Evolutionary conservation across 2,113 vertebrate species (phyloP).

Genomic region (Thalassarche chlororhynchos): DNA sequence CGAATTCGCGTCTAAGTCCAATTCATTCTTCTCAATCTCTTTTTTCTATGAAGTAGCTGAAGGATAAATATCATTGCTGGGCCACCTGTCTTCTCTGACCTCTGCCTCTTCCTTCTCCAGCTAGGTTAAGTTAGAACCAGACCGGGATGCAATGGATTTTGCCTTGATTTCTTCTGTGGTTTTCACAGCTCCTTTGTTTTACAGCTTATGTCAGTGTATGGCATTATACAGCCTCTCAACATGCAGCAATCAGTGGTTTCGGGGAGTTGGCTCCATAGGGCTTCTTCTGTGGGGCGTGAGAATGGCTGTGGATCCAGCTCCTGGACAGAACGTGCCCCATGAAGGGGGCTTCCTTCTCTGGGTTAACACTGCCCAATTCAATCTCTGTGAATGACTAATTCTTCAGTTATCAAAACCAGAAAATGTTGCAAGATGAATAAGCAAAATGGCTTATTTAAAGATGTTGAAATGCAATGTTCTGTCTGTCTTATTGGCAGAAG

Average conservation of each 20-base stretch:
- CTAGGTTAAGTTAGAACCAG: not conserved
- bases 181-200: not conserved
- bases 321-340: not conserved
- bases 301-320: not conserved
- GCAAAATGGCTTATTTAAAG: not conserved
- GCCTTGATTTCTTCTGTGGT: not conserved
- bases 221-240: not conserved
- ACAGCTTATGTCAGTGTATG: too few species aligned
- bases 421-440: not conserved
- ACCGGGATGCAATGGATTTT: not conserved
- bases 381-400: not conserved
- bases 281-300: not conserved
- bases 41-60: not conserved
- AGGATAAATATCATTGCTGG: not conserved
- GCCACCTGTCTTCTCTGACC: not conserved
- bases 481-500: not conserved
- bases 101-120: not conserved
- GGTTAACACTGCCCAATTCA: not conserved
- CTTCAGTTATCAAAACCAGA: not conserved
- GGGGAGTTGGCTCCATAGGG: not conserved
- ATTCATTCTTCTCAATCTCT: not conserved
- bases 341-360: not conserved
- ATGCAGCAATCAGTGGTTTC: fast-evolving
- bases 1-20: not conserved
- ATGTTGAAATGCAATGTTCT: not conserved